Evolutionary conservation across 1,140 invertebrate genomes (phyloP), one percentile per base, ranked within the genome.

Genomic region (Psilanteris sp.): DNA sequence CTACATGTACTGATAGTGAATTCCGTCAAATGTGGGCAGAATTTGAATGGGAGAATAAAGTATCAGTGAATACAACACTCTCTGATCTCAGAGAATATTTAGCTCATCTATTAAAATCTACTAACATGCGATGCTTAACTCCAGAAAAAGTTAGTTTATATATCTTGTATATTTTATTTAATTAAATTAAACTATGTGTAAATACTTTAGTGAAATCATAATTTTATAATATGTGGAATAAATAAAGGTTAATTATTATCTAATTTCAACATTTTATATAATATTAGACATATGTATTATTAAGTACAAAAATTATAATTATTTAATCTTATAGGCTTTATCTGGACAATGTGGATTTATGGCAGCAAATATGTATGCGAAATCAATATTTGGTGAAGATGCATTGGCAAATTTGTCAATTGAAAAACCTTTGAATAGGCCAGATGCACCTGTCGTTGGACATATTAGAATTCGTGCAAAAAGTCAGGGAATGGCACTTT

Each of bases 11-110:
- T 16, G 98, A 99, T 86, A 92, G 93, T 0, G 97, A 99, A 89
- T 99, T 99, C 90, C 88, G 98, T 8, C 93, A 96, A 87, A 99
- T 99, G 98, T 99, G 98, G 98, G 95, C 97, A 1, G 97, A 99
- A 90, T 99, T 99, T 90, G 98, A 99, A 89, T 99, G 98, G 98
- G 98, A 99, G 90, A 99, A 99, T 89, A 99, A 99, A 91, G 96
- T 99, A 5, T 96, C 97, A 0, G 98, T 99, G 0, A 97, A 97
- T 84, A 99, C 98, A 0, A 95, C 94, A 32, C 92, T 99, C 57
- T 95, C 94, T 0, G 97, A 99, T 87, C 90, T 99, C 11, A 91
- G 96, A 61, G 96, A 97, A 77, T 99, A 99, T 90, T 89, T 99
- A 14, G 92, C 94, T 39, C 97, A 99, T 83, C 89, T 99, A 18